Base-by-base conservation (phyloP, 1,140 invertebrate genomes). In the Tetramorium parvispinum region DNA sequence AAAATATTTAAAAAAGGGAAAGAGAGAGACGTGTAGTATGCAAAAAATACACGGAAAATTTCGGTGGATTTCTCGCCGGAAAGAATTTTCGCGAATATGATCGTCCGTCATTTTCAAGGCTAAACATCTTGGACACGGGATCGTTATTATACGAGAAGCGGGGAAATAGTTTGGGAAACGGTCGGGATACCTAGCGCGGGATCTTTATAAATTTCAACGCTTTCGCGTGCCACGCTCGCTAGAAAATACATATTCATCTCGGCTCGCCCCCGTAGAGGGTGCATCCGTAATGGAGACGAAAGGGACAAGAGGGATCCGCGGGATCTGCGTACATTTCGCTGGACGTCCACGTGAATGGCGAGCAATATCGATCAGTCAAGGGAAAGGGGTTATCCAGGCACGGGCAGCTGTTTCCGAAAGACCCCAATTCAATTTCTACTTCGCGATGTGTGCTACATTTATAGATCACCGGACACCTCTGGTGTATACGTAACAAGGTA, bases 161-260 rank as follows among this genome's bases (percentile, higher is more conserved):
- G 37, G 55, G 24, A 59, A 46, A 82, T 27, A 46, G 66, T n/a
- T 73, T 57, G 79, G 27, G 24, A 70, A 57, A 82, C 5, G n/a
- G 16, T 43, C 66, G 78, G 37, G 66, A 59, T 32, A 59, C 13
- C n/a, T 27, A n/a, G n/a, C 16, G 10, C 43, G 43, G 61, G 21
- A 51, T 70, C 66, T 82, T 82, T 73, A 82, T 71, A 71, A 82
- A 73, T 82, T 82, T 53, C 68, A 37, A 68, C 24, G 46, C 66
- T 57, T 59, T 82, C 66, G 78, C 78, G 78, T 57, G 78, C 63
- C 65, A 40, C 18, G 66, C 37, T 49, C 49, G 65, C 66, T 21
- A 6, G 66, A 59, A 83, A 75, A 83, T 83, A 61, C 79, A 83
- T 83, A 83, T 83, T 83, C 79, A 83, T 83, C 79, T 37, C 79